A percentile compares a stretch with the other conserved stretches of the same genome.
These are phyloP conservation scores for Aethina tumida DNA, from an alignment of 1,140 invertebrate genomes.

Conservation along the genomic window DNA sequence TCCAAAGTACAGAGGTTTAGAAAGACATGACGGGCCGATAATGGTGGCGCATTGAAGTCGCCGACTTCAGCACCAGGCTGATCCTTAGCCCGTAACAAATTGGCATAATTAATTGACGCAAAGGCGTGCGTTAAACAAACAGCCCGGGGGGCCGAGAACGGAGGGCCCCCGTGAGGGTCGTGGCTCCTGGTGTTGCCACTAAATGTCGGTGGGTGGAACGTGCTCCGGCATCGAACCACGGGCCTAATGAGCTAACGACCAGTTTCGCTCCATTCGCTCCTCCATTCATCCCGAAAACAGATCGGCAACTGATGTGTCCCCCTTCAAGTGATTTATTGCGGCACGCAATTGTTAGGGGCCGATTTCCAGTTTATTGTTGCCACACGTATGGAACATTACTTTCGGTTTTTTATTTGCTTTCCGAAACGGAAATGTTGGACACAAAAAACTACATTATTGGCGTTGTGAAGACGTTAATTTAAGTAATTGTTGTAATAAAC, in stretches of 20 bases:
- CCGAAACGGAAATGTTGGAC: too few species aligned
- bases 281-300: constrained; percentile 18
- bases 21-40: too few species aligned
- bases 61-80: too few species aligned
- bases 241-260: constrained; percentile 19
- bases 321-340: constrained; percentile 20
- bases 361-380: constrained; percentile 32
- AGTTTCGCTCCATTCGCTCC: too few species aligned
- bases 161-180: constrained; percentile 21
- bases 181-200: constrained; percentile 19
- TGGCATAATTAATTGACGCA: too few species aligned
- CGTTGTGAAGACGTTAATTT: too few species aligned
- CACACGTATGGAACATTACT: constrained; percentile 23
- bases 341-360: constrained; percentile 8
- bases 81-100: too few species aligned
- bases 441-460: too few species aligned
- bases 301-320: constrained; percentile 21
- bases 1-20: too few species aligned
- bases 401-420: too few species aligned
- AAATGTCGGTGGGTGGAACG: constrained; percentile 23
- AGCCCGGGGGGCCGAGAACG: constrained; percentile 3
- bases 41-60: too few species aligned
- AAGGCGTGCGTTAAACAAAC: constrained; percentile 9
- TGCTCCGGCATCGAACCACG: constrained; percentile 15
- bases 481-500: not conserved